Evolutionary conservation across 2,113 vertebrate genomes (phyloP).

Genomic region (Bagarius yarrelli): DNA sequence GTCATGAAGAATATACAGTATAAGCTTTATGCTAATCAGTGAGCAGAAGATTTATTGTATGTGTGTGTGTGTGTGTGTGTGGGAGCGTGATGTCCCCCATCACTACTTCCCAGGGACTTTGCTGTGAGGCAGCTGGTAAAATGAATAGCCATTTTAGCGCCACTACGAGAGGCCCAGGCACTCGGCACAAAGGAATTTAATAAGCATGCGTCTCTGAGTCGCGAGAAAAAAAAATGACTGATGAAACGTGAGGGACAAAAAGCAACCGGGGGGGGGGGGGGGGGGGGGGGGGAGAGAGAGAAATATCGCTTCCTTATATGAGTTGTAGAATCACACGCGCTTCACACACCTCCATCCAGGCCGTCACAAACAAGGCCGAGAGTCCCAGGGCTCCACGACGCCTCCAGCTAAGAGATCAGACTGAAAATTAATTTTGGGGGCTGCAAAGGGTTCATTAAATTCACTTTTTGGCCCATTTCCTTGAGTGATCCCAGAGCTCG

Average conservation of each 20-base stretch:
- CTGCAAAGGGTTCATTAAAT: constrained; percentile 67
- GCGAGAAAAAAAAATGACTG: constrained; percentile 51
- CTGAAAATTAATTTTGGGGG: constrained; percentile 70
- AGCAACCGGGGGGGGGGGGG: constrained; percentile 30
- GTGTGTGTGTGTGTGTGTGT: constrained; percentile 20
- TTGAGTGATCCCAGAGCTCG: constrained; percentile 64
- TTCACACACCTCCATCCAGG: constrained; percentile 33
- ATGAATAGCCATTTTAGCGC: constrained; percentile 59
- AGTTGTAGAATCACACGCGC: constrained; percentile 20
- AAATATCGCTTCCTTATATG: constrained; percentile 28
- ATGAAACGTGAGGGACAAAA: constrained; percentile 47
- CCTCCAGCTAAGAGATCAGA: constrained; percentile 69
- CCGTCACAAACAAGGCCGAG: constrained; percentile 46
- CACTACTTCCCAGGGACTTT: constrained; percentile 38
- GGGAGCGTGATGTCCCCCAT: constrained; percentile 38
- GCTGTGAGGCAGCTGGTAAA: constrained; percentile 62
- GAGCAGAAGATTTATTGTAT: constrained; percentile 25
- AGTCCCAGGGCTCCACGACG: constrained; percentile 51
- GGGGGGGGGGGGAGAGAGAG: constrained; percentile 35
- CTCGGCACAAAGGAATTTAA: constrained; percentile 65
- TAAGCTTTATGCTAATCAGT: constrained; percentile 31
- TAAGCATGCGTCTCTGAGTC: constrained; percentile 56
- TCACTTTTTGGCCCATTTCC: constrained; percentile 72
- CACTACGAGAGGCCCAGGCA: constrained; percentile 40
- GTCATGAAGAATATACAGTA: constrained; percentile 20